Evolutionary conservation across 2,888 invertebrate genomes (phyloP), one percentile per base, ranked within the genome.

Genomic region (Camptogramma bilineatum): DNA sequence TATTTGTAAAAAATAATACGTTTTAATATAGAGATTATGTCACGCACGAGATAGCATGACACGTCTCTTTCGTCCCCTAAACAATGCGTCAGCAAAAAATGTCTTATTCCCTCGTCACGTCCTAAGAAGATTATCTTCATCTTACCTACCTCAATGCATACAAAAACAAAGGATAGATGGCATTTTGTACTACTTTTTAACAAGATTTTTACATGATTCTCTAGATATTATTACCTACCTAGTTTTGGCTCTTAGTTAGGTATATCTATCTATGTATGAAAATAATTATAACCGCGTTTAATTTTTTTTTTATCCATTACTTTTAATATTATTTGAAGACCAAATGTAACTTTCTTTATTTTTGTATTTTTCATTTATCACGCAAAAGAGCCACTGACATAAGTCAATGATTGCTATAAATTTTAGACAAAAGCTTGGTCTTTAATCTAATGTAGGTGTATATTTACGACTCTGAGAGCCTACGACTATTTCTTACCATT

Each of bases 31-130:
- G 71, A 69, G 70, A 74, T n/a, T 69, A 72, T 76, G 79, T 76
- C 76, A 78, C 72, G 75, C 71, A 69, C 68, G 64, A 55, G 24
- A 66, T 54, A 48, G 69, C 64, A 70, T 76, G 75, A 76, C 75
- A 66, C 62, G 70, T 71, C 78, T 77, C 72, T 77, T 80, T 77
- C 66, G 73, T 72, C 73, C 76, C 78, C 80, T 78, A 86, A 86
- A 87, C 86, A 87, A 87, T 88, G 88, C 82, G 87, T 88, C 87
- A 88, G 88, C 87, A 80, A 80, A 83, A 82, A 85, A 80, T 74
- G 70, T 69, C 74, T 82, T 76, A 83, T 87, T 88, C 85, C 87
- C 73, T 68, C 80, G 86, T 85, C 88, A 89, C 87, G 87, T 85
- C 71, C 80, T 79, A 79, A 85, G 85, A 78, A 79, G 88, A 86